Evolutionary conservation across 2,113 vertebrate genomes (phyloP), one percentile per base, ranked within the genome.

Genomic region (Dolichallabes microphthalmus): DNA sequence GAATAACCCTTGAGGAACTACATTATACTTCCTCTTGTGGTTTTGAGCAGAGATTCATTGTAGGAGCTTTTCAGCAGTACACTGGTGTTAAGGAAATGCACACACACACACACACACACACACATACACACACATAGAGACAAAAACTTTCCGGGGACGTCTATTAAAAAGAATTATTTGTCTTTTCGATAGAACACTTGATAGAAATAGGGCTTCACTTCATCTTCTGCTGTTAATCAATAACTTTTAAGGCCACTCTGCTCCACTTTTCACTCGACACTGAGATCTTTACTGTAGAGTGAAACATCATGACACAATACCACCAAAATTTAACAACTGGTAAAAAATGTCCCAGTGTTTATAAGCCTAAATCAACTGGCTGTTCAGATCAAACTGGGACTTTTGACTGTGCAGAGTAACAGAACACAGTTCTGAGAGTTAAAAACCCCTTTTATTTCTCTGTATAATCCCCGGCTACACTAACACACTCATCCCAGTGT

Each of bases 151-250:
- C 30, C 32, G 12, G 30, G 66, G 60, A 57, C 27, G 35, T 84
- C 22, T 73, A 74, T 60, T 83, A 69, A 60, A 45, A 52, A 55
- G 53, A 55, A 84, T 50, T 39, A 80, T 75, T 64, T 50, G 22
- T 60, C 32, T 19, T 73, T 68, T 82, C 61, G 77, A 71, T 82
- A 6, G 69, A 32, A 25, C 80, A 57, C 20, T 77, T 82, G 45
- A 58, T 76, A 53, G 80, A 82, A 74, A 53, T 66, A 87, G 58
- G 63, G n/a, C 22, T 68, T n/a, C 19, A 30, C 84, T 73, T 73
- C 86, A 50, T 84, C 55, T 53, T 69, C n/a, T 80, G 75, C 55
- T 80, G 82, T 68, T 77, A 80, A 80, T 83, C 84, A 75, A 80
- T 80, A 88, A 80, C 17, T 50, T 83, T 84, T 57, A 63, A 84